Evolutionary conservation across 2,797 vertebrate species (phyloP).

Genomic region (Falco columbarius): DNA sequence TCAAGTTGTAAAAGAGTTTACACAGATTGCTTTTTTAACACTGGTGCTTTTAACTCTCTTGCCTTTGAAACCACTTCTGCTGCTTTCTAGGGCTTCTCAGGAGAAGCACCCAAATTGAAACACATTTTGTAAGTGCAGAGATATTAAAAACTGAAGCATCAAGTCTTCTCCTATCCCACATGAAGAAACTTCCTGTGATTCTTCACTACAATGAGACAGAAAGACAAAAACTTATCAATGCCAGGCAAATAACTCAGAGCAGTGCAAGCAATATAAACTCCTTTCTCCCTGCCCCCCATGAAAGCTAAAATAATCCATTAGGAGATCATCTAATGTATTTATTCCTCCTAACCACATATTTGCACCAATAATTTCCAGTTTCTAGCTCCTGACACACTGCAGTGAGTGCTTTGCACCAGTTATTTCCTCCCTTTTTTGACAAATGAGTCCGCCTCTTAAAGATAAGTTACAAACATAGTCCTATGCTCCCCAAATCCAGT

Average conservation of each 20-base stretch:
- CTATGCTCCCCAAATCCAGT: neutral
- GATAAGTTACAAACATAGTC: neutral
- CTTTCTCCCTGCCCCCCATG: neutral
- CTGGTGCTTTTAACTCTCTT: neutral
- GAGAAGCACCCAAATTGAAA: neutral
- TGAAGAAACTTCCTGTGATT: neutral
- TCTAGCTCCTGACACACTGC: neutral
- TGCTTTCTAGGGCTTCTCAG: neutral
- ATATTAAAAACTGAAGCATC: neutral
- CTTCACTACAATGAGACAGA: neutral
- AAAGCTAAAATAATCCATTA: neutral
- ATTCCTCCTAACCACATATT: neutral
- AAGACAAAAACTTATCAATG: neutral
- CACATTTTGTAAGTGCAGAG: neutral
- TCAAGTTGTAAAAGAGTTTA: neutral
- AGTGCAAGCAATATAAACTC: neutral
- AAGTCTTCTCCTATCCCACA: neutral
- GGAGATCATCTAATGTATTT: neutral
- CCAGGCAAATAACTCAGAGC: neutral
- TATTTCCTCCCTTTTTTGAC: neutral
- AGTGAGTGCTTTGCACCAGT: neutral
- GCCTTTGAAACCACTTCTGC: neutral
- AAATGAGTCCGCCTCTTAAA: neutral
- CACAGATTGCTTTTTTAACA: neutral
- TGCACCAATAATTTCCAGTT: neutral